Evolutionary conservation across 2,888 invertebrate species (phyloP).

Genomic region (Nephrotoma appendiculata): DNA sequence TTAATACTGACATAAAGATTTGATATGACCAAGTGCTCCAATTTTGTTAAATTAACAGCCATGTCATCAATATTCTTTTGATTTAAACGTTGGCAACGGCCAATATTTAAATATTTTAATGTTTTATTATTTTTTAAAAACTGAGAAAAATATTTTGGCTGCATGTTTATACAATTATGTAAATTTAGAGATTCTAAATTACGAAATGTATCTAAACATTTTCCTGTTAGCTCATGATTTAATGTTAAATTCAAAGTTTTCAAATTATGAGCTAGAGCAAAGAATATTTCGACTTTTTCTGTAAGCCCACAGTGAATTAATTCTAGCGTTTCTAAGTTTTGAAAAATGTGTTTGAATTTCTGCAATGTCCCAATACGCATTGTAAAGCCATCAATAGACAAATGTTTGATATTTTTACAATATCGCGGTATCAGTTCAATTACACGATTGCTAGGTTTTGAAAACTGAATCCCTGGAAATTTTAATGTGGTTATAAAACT

Average conservation of each 20-base stretch:
- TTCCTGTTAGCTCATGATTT: conserved; percentile 10
- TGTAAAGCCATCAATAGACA: conserved; percentile 6
- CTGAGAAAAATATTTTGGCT: conserved; percentile 9
- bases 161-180: conserved; percentile 10
- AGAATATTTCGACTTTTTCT: background rate
- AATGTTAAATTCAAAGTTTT: conserved; percentile 9
- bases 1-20: background rate
- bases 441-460: conserved; percentile 2
- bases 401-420: conserved; percentile 9
- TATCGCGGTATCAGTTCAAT: conserved; percentile 9
- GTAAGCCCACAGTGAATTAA: background rate
- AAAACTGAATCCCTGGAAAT: background rate
- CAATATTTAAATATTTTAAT: conserved; percentile 11
- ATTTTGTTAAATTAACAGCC: conserved; percentile 4
- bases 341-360: background rate
- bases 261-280: conserved; percentile 1
- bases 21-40: conserved; percentile 8
- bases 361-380: background rate
- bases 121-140: conserved; percentile 7
- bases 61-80: background rate
- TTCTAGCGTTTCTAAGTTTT: background rate
- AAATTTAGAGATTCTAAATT: conserved; percentile 9
- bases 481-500: background rate
- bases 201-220: conserved; percentile 8
- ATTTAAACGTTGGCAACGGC: conserved; percentile 9